A percentile compares a stretch with the other conserved stretches of the same genome.
Evolutionary conservation across 2,888 invertebrate genomes (phyloP).

Genomic region (Tetropium fuscum): DNA sequence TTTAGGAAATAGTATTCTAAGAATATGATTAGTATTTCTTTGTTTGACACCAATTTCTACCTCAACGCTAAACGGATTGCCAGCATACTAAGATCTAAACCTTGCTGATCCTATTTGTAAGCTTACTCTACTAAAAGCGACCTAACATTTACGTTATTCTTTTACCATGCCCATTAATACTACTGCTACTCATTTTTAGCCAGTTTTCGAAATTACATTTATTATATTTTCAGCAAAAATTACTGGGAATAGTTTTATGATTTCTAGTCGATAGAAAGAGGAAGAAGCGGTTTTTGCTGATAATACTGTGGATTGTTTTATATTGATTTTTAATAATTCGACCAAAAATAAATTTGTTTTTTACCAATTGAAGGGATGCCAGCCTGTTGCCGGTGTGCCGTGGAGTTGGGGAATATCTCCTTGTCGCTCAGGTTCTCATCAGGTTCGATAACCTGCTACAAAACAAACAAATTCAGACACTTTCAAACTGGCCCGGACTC

Average conservation of each 20-base stretch:
- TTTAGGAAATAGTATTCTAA: conserved; percentile 52
- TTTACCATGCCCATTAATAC: conserved; percentile 33
- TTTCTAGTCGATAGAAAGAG: too few relatives aligned
- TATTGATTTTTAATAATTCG: too few relatives aligned
- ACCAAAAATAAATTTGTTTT: too few relatives aligned
- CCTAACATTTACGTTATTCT: conserved; percentile 28
- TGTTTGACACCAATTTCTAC: conserved; percentile 53
- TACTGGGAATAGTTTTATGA: too few relatives aligned
- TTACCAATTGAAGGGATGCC: conserved; percentile 66
- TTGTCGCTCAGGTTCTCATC: conserved; percentile 91
- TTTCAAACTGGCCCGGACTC: too few relatives aligned
- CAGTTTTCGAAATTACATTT: too few relatives aligned
- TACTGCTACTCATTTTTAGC: conserved; percentile 28
- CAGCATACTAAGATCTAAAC: conserved; percentile 34
- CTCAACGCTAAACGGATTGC: conserved; percentile 39
- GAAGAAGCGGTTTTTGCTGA: too few relatives aligned
- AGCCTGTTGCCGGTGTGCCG: conserved; percentile 58
- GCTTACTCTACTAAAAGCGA: conserved; percentile 33
- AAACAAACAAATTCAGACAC: too few relatives aligned
- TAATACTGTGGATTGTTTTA: too few relatives aligned
- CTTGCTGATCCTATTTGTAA: conserved; percentile 23
- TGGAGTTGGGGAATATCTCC: conserved; percentile 77
- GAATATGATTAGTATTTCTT: conserved; percentile 54
- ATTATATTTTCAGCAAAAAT: too few relatives aligned
- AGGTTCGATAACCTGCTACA: conserved; percentile 76